Conservation (phyloP, 2,888 invertebrate genomes). For the Hemicrepidius hirtus region DNA sequence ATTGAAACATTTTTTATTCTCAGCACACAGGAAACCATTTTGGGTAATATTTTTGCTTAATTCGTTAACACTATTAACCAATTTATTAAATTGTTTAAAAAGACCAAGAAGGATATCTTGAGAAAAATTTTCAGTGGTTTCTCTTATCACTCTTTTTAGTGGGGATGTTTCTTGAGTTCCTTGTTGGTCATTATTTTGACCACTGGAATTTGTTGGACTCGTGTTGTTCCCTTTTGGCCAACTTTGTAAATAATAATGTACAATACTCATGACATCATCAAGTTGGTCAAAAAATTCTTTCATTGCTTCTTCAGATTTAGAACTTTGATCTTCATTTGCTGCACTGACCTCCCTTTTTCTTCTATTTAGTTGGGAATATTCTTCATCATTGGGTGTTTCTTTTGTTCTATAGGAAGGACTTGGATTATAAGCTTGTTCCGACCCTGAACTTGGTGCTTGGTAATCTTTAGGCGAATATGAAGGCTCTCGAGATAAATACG, state of each 20-base stretch:
- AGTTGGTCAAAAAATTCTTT: conserved; percentile 23
- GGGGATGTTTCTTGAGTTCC: no score
- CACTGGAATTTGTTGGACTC: no score
- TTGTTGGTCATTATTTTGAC: no score
- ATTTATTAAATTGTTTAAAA: not conserved
- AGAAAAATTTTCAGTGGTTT: not conserved
- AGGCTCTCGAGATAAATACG: conserved; percentile 49
- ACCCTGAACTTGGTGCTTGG: not conserved
- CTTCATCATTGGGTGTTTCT: not conserved
- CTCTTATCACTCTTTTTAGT: not conserved
- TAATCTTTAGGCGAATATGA: conserved; percentile 1
- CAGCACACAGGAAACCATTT: not conserved
- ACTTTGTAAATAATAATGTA: conserved; percentile 18
- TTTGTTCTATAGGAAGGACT: not conserved
- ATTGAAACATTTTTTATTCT: not conserved
- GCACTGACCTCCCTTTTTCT: not conserved
- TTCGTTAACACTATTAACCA: not conserved
- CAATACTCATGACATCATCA: conserved; percentile 1
- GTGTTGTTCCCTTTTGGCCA: not conserved
- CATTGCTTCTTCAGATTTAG: not conserved
- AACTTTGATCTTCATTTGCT: not conserved
- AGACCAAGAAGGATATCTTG: not conserved
- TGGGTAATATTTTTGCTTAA: not conserved
- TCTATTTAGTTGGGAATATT: not conserved
- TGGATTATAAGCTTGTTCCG: not conserved